Evolutionary conservation across 2,797 vertebrate genomes (phyloP).

Genomic region (Carduelis carduelis): DNA sequence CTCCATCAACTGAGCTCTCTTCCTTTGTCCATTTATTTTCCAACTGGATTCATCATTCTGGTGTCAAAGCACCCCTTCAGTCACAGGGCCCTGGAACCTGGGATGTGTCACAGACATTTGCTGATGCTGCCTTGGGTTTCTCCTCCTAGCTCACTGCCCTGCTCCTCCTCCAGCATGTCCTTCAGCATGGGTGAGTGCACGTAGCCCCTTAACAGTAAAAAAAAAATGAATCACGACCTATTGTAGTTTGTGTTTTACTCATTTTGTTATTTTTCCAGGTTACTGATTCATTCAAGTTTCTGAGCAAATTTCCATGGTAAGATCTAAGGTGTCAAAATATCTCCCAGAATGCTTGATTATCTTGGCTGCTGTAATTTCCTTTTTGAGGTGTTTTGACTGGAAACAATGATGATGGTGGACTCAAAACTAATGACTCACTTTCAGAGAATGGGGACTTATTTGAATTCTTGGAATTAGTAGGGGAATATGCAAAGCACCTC

Average conservation of each 20-base stretch:
- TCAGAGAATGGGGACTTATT: neutral
- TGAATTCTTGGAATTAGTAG: neutral
- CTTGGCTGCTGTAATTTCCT: slow-evolving; percentile 48
- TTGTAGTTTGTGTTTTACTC: slow-evolving; percentile 14
- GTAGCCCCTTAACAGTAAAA: neutral
- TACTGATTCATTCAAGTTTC: slow-evolving; percentile 39
- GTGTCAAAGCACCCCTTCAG: neutral
- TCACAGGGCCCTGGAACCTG: neutral
- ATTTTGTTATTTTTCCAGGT: neutral
- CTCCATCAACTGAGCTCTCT: neutral
- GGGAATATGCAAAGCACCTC: neutral
- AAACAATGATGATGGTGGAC: slow-evolving; percentile 11
- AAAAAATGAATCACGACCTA: slow-evolving; percentile 44
- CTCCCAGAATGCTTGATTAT: neutral
- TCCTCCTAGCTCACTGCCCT: neutral
- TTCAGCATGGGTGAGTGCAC: neutral
- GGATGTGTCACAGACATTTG: neutral
- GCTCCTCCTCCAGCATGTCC: neutral
- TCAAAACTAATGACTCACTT: neutral
- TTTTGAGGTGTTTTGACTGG: slow-evolving; percentile 43
- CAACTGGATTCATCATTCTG: neutral
- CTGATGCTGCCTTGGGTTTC: neutral
- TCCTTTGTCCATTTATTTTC: neutral
- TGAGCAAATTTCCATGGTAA: neutral
- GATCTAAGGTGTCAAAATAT: slow-evolving; percentile 34